Evolutionary conservation across 1,140 invertebrate genomes (phyloP), one percentile per base, ranked within the genome.

Genomic region (Leptinotarsa undecemlineata): DNA sequence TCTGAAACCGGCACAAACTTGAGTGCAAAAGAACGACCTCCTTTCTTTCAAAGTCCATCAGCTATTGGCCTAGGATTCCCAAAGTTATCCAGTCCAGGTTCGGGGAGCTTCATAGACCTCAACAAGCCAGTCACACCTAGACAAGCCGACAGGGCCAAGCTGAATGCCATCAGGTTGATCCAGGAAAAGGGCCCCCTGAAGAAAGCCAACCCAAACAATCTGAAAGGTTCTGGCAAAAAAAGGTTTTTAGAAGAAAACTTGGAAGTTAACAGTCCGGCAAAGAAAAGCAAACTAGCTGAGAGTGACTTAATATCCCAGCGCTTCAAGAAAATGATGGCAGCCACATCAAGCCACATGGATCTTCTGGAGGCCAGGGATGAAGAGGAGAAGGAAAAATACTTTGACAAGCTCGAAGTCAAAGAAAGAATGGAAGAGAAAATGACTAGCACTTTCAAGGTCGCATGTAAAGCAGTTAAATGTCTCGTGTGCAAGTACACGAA

Each of bases 361-460:
- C 86, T 96, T 17, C 88, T 96, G 3, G 88, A 94, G 79, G 85
- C 90, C 76, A 89, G 91, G 42, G 91, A 96, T 68, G 86, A 91
- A 68, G 89, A 94, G 79, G 91, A 91, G 73, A 88, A 94, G 82
- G 93, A 96, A 19, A 92, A 94, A 79, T 98, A 98, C 84, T 98
- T 98, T 77, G 89, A 91, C 74, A 93, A 93, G 82, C 83, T 97
- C 68, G 96, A 97, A 84, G 91, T 91, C 76, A 98, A 96, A 82
- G 96, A 98, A 85, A 89, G 89, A 77, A 91, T 97, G 89, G 96
- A 98, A 84, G 92, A 96, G 72, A 97, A 98, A 86, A 96, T 98
- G 94, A 83, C 92, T 20, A 90, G 88, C 51, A 97, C 95, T 6
- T 95, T 88, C 81, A 93, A 96, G 86, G 85, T 98, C 20, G 85